Conservation (phyloP, 2,113 vertebrate genomes). For the Mesocricetus auratus region DNA sequence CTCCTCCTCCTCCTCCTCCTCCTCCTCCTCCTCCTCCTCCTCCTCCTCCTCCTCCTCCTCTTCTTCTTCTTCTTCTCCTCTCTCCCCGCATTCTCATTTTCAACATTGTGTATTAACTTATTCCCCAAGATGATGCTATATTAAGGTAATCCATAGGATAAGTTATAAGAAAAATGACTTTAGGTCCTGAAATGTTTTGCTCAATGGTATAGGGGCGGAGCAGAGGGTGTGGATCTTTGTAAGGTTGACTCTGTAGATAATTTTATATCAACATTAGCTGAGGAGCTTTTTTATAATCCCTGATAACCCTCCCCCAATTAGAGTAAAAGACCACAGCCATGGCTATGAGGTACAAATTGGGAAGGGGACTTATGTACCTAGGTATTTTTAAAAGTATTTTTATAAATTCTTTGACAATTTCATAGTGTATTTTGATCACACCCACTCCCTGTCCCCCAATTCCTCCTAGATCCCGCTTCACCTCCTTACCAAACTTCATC, state of each 20-base stretch:
- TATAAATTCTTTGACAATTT: background rate
- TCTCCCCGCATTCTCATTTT: background rate
- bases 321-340: background rate
- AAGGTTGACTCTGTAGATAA: background rate
- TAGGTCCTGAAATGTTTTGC: background rate
- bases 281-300: background rate
- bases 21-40: no score
- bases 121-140: background rate
- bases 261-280: background rate
- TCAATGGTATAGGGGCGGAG: background rate
- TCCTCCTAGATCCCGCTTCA: no score
- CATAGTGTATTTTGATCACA: background rate
- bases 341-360: background rate
- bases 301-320: background rate
- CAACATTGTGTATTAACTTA: background rate
- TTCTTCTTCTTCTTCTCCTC: background rate
- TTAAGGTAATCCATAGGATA: background rate
- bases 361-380: background rate
- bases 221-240: background rate
- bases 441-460: background rate
- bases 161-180: background rate
- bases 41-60: no score
- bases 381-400: background rate
- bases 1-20: no score
- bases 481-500: background rate